Evolutionary conservation across 2,888 invertebrate genomes (phyloP), one percentile per base, ranked within the genome.

Genomic region (Brachyptera risi): DNA sequence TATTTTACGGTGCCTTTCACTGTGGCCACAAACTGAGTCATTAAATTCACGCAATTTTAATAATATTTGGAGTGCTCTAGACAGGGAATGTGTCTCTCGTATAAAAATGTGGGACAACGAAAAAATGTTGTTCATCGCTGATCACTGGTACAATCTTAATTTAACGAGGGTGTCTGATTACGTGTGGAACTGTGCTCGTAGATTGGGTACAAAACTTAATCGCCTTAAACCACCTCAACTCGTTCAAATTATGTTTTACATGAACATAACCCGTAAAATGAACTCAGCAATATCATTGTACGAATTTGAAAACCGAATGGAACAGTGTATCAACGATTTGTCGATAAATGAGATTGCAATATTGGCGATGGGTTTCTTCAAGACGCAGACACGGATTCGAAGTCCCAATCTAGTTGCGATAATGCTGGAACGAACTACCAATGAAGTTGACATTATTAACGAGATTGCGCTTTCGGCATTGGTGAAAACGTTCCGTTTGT

Each of bases 351-450:
- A 92, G 70, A 72, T 90, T 61, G 86, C 84, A 11, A 79, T 91
- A 13, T 79, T 87, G 67, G 80, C 85, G 3, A 84, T 88, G 82
- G 89, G 87, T 0, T 90, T 87, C 72, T 92, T 92, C 69, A 90
- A 90, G 76, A 85, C 84, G 15, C 80, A 84, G 74, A 85, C 83
- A 1, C 80, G 78, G 15, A 78, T 91, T 54, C 79, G 80, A 64
- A 81, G 76, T 71, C 66, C 71, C 2, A 69, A 73, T 0, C 68
- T 88, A 42, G 58, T 84, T 0, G 68, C 74, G 1, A 75, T 76
- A 57, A 76, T 86, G 1, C 80, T 86, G 35, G 66, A 75, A 1
- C 79, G 76, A 69, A 71, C 84, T 0, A 77, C 77, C n/a, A 70
- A 76, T 7, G 76, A 83, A 64, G 68, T 80, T 17, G 73, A 79